Base-by-base conservation (phyloP, 1,140 invertebrate species). In the Drosophila varians region DNA sequence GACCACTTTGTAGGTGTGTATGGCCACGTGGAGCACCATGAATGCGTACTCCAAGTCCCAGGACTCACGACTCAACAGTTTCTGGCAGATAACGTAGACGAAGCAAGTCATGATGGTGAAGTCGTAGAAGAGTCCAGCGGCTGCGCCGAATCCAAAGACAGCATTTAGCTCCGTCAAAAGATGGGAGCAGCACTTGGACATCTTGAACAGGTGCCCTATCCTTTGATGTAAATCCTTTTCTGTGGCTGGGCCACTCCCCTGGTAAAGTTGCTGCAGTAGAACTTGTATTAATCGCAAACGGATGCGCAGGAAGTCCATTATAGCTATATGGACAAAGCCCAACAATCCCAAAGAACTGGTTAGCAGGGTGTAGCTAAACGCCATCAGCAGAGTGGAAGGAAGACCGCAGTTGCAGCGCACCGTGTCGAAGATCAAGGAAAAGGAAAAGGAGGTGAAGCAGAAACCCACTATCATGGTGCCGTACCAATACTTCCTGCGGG, bases 21-120 rank as follows among this genome's bases (percentile, higher is more conserved):
- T 40, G 4, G 45, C 4, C 14, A 90, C 60, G 38, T 86, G 79
- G 3, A 88, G 47, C 4, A 62, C 12, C 26, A 88, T 55, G n/a
- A 78, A 86, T 0, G 38, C 9, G 26, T 86, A 88, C 38, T 86
- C 83, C 0, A 64, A 23, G 18, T 65, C 58, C 45, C 64, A 62
- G 0, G 52, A 4, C 40, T 78, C 61, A 0, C 48, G 11, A 12
- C 42, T 54, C 2, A 88, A 54, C 3, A 84, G n/a, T n/a, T 86
- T 88, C 12, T 90, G 79, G 26, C 83, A 90, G 7, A 90, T 53
- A 19, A 90, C 46, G 36, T 82, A 90, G 4, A 77, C 72, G 14
- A 86, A 75, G 40, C 65, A 74, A 36, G 88, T 90, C 72, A 82
- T 74, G n/a, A 90, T 53, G 0, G 69, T 71, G 9, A 90, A 90